Conservation (phyloP, 2,888 invertebrate genomes). For the Leucozona laternaria region DNA sequence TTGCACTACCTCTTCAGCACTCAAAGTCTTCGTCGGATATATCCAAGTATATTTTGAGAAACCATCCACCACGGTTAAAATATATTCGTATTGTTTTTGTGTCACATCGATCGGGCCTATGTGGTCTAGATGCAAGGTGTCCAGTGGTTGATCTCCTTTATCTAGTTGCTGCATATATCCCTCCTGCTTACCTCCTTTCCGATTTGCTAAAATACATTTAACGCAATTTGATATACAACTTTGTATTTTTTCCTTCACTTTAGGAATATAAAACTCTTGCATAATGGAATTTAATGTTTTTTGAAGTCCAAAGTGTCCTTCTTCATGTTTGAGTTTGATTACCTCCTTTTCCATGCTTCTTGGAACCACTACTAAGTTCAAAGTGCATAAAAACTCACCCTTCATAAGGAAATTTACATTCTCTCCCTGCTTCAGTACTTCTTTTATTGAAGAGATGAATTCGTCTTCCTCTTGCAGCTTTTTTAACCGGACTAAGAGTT, state of each 20-base stretch:
- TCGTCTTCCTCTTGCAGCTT: constrained; percentile 41
- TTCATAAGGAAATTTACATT: constrained; percentile 27
- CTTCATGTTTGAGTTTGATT: constrained; percentile 40
- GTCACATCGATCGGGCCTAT: constrained; percentile 31
- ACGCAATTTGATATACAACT: constrained; percentile 26
- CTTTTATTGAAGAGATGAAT: constrained; percentile 28
- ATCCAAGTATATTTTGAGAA: constrained; percentile 80
- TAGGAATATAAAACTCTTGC: constrained; percentile 45
- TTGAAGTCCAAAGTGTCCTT: constrained; percentile 39
- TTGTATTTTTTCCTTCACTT: constrained; percentile 25
- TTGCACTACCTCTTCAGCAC: constrained; percentile 62
- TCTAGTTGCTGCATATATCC: background rate
- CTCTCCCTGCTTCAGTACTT: constrained; percentile 25
- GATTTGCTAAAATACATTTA: constrained; percentile 30
- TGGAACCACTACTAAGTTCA: constrained; percentile 13
- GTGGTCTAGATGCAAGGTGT: constrained; percentile 46
- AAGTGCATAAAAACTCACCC: constrained; percentile 21
- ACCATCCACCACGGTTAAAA: constrained; percentile 78
- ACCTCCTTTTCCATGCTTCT: constrained; percentile 25
- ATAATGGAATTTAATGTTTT: constrained; percentile 30
- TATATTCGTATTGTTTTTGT: constrained; percentile 76
- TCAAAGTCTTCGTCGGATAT: constrained; percentile 46
- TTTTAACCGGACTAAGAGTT: constrained; percentile 4
- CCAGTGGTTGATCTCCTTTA: constrained; percentile 39
- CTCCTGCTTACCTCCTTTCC: constrained; percentile 14